Evolutionary conservation across 1,140 invertebrate genomes (phyloP).

Genomic region (Temnothorax longispinosus): DNA sequence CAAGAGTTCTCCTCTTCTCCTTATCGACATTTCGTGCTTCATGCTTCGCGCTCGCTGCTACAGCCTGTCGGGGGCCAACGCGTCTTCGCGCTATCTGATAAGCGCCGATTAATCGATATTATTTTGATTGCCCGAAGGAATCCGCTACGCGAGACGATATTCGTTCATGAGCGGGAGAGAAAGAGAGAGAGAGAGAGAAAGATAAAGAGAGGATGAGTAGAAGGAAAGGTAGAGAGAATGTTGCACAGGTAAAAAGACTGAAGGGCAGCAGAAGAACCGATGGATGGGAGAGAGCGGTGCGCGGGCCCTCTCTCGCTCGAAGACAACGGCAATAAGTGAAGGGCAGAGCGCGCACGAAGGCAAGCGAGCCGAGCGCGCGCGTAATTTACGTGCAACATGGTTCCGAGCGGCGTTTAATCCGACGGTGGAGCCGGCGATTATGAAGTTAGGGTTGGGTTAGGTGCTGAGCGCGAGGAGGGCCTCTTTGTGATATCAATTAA

Average conservation of each 20-base stretch:
- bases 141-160: slow-evolving; percentile 48
- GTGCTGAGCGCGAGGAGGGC: slow-evolving; percentile 71
- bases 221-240: slow-evolving; percentile 11
- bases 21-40: slow-evolving; percentile 3
- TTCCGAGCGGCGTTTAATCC: slow-evolving; percentile 80
- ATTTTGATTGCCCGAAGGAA: slow-evolving; percentile 59
- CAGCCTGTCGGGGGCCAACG: neutral
- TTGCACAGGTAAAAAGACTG: slow-evolving; percentile 14
- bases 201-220: slow-evolving; percentile 37
- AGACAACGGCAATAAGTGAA: slow-evolving; percentile 79
- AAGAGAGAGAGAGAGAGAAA: neutral
- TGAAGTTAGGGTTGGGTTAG: slow-evolving; percentile 78
- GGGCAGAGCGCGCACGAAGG: slow-evolving; percentile 69
- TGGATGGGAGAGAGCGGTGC: slow-evolving; percentile 47
- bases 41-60: neutral
- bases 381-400: slow-evolving; percentile 82
- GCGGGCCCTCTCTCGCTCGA: slow-evolving; percentile 57
- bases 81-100: slow-evolving; percentile 21
- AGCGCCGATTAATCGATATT: slow-evolving; percentile 65
- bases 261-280: slow-evolving; percentile 47
- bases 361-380: slow-evolving; percentile 65
- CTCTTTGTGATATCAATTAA: slow-evolving; percentile 84
- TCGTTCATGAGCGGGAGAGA: slow-evolving; percentile 34
- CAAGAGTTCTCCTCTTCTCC: neutral
- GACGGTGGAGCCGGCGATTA: slow-evolving; percentile 78